Evolutionary conservation across 2,888 invertebrate genomes (phyloP).

Genomic region (Polydrusus pterygomalis): DNA sequence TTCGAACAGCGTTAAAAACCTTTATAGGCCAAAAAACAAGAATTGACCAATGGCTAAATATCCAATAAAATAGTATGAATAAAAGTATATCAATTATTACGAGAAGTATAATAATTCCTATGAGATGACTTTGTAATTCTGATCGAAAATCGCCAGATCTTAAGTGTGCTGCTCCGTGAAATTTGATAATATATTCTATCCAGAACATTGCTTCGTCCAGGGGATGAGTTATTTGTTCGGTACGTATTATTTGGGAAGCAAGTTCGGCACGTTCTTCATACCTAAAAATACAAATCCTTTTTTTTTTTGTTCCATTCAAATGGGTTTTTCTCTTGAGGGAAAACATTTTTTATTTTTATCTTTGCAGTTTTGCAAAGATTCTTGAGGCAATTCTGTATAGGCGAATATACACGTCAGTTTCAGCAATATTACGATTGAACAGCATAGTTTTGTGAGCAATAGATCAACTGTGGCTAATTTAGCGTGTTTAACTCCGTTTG

Average conservation of each 20-base stretch:
- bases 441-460: too few relatives aligned
- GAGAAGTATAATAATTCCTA: slow-evolving; percentile 26
- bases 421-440: too few relatives aligned
- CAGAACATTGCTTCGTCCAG: slow-evolving; percentile 6
- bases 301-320: neutral
- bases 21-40: neutral
- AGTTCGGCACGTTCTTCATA: neutral
- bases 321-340: too few relatives aligned
- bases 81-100: slow-evolving; percentile 25
- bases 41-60: slow-evolving; percentile 14
- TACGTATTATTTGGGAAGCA: neutral
- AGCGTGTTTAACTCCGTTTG: too few relatives aligned
- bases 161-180: neutral
- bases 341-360: too few relatives aligned
- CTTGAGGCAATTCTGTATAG: too few relatives aligned
- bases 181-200: slow-evolving; percentile 19
- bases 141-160: neutral
- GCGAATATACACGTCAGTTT: too few relatives aligned
- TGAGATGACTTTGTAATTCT: neutral
- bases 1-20: neutral
- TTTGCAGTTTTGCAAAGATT: too few relatives aligned
- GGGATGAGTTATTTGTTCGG: neutral
- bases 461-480: too few relatives aligned
- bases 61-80: slow-evolving; percentile 36
- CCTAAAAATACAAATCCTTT: slow-evolving; percentile 1